Conservation (phyloP, 2,113 vertebrate genomes). For the Nerophis lumbriciformis region DNA sequence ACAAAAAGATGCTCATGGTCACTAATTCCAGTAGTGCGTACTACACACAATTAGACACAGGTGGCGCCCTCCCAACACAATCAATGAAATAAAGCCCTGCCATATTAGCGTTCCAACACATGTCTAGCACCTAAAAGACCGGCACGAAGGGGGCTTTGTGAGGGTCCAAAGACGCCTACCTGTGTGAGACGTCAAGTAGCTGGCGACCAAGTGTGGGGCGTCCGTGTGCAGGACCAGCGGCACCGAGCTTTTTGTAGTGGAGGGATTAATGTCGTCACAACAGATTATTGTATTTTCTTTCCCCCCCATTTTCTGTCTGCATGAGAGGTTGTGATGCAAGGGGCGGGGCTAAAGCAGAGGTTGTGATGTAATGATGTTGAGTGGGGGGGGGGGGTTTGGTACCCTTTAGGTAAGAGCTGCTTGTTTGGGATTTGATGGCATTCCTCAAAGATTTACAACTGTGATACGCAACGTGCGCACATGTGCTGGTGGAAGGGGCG, state of each 20-base stretch:
- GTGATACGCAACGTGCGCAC: slow-evolving; percentile 13
- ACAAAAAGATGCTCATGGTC: too few relatives aligned
- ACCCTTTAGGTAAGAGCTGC: slow-evolving; percentile 22
- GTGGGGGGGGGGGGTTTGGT: neutral
- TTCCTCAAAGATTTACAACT: slow-evolving; percentile 45
- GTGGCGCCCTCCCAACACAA: too few relatives aligned
- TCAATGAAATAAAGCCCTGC: too few relatives aligned
- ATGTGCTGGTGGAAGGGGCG: neutral
- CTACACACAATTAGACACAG: too few relatives aligned
- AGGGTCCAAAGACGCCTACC: slow-evolving; percentile 47
- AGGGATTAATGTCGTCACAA: slow-evolving; percentile 84
- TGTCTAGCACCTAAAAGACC: too few relatives aligned
- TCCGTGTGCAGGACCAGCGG: slow-evolving; percentile 40
- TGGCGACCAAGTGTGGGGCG: slow-evolving; percentile 28
- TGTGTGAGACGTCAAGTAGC: slow-evolving; percentile 31
- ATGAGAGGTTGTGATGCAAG: slow-evolving; percentile 23
- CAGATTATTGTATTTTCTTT: slow-evolving; percentile 75
- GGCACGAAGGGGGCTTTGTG: too few relatives aligned
- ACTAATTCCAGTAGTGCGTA: too few relatives aligned
- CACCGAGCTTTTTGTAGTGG: slow-evolving; percentile 69
- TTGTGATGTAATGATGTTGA: slow-evolving; percentile 40
- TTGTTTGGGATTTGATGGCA: slow-evolving; percentile 29
- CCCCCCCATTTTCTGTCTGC: slow-evolving; percentile 66
- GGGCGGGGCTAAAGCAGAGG: neutral
- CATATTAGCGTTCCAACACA: too few relatives aligned